Percentiles rank a stretch among this genome's conserved stretches.
These are phyloP conservation scores for Clarias batrachus DNA, from an alignment of 2,113 vertebrate genomes.

Conservation along the genomic window DNA sequence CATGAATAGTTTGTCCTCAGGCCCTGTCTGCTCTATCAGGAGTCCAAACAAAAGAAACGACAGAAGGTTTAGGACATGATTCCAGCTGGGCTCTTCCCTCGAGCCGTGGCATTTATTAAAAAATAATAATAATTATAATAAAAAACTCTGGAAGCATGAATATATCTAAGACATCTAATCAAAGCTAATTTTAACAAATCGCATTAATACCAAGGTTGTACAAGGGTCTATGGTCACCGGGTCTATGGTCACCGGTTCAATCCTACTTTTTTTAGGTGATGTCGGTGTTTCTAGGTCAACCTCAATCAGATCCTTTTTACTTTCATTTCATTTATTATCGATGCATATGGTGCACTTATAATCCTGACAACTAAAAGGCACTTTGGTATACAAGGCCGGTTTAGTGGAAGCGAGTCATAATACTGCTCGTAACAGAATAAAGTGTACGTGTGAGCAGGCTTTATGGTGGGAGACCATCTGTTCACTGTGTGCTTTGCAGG, in stretches of 20 bases:
- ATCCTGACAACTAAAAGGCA: conserved; percentile 6
- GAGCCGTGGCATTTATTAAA: conserved; percentile 42
- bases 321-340: conserved; percentile 1
- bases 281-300: not conserved
- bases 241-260: not conserved
- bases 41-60: conserved; percentile 34
- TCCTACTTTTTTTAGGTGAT: not conserved
- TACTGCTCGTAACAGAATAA: conserved; percentile 35
- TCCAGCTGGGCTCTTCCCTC: conserved; percentile 62
- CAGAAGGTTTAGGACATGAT: conserved; percentile 61
- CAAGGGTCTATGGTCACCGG: not conserved
- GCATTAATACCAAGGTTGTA: not conserved
- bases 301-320: not conserved
- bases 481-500: conserved; percentile 69
- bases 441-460: conserved; percentile 37
- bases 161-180: not conserved
- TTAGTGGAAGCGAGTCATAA: conserved; percentile 27
- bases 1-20: conserved; percentile 2
- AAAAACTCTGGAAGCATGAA: not conserved
- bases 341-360: not conserved
- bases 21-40: conserved; percentile 43
- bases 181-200: not conserved
- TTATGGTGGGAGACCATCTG: conserved; percentile 68
- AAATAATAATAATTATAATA: not conserved
- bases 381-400: not conserved